Evolutionary conservation across 2,113 vertebrate genomes (phyloP).

Genomic region (Dendrocopos noguchii): DNA sequence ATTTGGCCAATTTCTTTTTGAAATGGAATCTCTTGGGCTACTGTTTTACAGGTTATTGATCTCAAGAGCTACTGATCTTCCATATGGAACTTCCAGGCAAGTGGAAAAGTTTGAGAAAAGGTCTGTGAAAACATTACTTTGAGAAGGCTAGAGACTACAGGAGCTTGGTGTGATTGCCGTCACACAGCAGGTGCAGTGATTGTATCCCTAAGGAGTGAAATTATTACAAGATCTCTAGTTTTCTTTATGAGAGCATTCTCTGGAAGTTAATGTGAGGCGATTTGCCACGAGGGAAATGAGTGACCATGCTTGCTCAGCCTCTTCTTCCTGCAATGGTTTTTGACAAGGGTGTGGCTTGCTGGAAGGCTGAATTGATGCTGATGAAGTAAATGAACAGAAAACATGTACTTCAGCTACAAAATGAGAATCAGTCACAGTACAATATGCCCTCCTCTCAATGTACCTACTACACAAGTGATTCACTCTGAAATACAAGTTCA

Average conservation of each 20-base stretch:
- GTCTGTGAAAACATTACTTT: neutral
- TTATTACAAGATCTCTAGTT: neutral
- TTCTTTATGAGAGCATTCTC: neutral
- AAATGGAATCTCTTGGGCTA: neutral
- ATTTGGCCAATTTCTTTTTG: neutral
- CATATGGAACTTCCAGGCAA: neutral
- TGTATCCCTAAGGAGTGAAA: neutral
- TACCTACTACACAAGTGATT: slow-evolving; percentile 59
- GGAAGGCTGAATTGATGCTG: slow-evolving; percentile 39
- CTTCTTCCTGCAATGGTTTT: slow-evolving; percentile 42
- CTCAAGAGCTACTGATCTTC: neutral
- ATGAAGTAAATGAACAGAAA: slow-evolving; percentile 61
- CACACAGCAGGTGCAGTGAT: neutral
- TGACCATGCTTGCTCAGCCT: slow-evolving; percentile 6
- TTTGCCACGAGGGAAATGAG: slow-evolving; percentile 2
- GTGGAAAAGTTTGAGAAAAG: neutral
- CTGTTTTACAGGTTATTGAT: neutral
- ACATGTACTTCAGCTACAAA: slow-evolving; percentile 44
- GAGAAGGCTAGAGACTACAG: neutral
- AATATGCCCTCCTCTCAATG: neutral
- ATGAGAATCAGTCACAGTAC: slow-evolving; percentile 21
- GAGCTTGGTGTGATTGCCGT: neutral
- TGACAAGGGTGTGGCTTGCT: slow-evolving; percentile 30
- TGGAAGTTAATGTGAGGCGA: neutral
- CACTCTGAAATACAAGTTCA: slow-evolving; percentile 54